These are phyloP conservation scores for Cotesia congregata DNA, from an alignment of 2,888 invertebrate genomes.

Conservation along the genomic window DNA sequence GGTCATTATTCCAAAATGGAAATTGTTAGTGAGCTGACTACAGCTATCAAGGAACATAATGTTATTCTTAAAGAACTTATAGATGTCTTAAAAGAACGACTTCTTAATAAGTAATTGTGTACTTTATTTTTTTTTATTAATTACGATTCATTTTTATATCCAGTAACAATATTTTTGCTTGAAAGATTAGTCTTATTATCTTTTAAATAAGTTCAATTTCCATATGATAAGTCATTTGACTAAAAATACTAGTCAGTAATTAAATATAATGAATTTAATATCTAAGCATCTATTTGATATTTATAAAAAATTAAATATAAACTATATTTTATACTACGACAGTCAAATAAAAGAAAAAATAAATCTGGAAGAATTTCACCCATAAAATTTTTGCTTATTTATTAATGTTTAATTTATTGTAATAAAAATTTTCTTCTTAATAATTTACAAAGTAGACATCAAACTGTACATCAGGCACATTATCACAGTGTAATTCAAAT, in stretches of 20 bases:
- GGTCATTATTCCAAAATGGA: background rate
- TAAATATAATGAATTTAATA: too few species aligned
- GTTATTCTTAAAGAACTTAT: background rate
- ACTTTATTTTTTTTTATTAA: background rate
- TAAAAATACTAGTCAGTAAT: too few species aligned
- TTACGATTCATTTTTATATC: too few species aligned
- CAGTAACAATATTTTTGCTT: too few species aligned
- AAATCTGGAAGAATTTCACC: background rate
- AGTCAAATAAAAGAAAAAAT: background rate
- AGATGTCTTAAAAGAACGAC: background rate
- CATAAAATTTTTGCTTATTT: background rate
- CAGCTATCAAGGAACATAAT: background rate
- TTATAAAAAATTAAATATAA: background rate
- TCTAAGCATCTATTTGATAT: background rate
- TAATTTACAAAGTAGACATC: background rate
- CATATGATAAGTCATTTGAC: too few species aligned
- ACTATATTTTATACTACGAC: background rate
- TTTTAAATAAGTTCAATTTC: too few species aligned
- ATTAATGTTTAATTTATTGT: background rate
- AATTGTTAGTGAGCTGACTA: background rate
- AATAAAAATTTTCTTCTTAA: background rate
- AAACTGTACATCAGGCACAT: background rate
- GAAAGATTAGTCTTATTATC: too few species aligned
- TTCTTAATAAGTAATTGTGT: background rate
- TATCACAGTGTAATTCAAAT: background rate